A percentile compares a stretch with the other conserved stretches of the same genome.
These are phyloP conservation scores for Epinotia brunnichana DNA, from an alignment of 2,888 invertebrate genomes.

Conservation along the genomic window DNA sequence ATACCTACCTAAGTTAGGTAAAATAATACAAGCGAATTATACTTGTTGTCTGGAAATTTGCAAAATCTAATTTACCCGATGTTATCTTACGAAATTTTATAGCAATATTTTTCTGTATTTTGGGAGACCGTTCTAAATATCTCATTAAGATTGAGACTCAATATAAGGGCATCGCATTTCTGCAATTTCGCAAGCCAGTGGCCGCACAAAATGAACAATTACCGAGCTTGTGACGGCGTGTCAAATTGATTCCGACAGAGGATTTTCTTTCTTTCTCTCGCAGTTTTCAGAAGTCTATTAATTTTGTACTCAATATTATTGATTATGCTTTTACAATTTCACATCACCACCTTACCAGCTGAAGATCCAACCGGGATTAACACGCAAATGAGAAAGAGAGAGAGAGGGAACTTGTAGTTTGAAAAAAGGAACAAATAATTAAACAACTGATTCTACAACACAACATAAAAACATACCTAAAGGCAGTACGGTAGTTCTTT, in stretches of 20 bases:
- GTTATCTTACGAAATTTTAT: constrained; percentile 6
- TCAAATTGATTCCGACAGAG: constrained; percentile 20
- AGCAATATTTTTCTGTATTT: constrained; percentile 13
- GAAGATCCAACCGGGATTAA: too few relatives aligned
- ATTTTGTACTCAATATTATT: constrained; percentile 4
- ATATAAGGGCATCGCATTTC: constrained; percentile 25
- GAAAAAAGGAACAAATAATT: too few relatives aligned
- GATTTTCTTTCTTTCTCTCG: constrained; percentile 1
- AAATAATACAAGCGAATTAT: neutral
- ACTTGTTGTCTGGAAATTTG: constrained; percentile 3
- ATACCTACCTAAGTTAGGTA: neutral
- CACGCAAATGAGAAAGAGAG: too few relatives aligned
- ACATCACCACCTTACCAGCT: too few relatives aligned
- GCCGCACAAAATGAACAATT: constrained; percentile 45
- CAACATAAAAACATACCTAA: too few relatives aligned
- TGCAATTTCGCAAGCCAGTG: constrained; percentile 48
- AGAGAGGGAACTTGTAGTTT: too few relatives aligned
- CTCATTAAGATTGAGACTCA: constrained; percentile 12
- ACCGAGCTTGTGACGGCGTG: constrained; percentile 21
- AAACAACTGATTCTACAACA: too few relatives aligned
- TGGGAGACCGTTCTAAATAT: constrained; percentile 22
- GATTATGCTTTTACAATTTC: neutral
- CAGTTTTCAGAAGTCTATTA: neutral
- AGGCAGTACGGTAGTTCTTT: too few relatives aligned
- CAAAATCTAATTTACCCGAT: constrained; percentile 19